Conservation (phyloP, 2,888 invertebrate genomes). For the Torymus texanus region DNA sequence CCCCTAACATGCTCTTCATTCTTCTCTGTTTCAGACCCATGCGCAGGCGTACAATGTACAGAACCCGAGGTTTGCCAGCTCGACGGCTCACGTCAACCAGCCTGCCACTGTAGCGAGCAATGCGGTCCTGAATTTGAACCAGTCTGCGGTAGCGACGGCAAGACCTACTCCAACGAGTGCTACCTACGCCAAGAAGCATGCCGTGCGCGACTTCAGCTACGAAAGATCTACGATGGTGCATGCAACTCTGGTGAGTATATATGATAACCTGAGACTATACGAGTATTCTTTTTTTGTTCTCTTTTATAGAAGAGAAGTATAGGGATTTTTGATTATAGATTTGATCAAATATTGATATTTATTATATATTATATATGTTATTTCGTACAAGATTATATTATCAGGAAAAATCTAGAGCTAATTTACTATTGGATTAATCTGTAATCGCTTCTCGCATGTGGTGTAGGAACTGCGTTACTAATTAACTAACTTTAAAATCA, state of each 20-base stretch:
- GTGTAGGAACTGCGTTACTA: no score
- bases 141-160: conserved; percentile 87
- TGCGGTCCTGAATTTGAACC: conserved; percentile 84
- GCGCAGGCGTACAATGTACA: conserved; percentile 85
- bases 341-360: no score
- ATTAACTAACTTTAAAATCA: no score
- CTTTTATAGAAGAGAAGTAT: no score
- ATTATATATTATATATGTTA: no score
- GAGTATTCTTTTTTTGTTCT: no score
- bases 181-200: conserved; percentile 87
- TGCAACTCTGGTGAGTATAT: conserved; percentile 83
- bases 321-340: no score
- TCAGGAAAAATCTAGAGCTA: no score
- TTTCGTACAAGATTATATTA: no score
- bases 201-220: conserved; percentile 82
- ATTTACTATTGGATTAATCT: no score
- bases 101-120: conserved; percentile 87
- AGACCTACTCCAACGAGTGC: conserved; percentile 89
- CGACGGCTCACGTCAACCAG: conserved; percentile 85
- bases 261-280: not conserved
- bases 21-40: conserved; percentile 83
- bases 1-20: no score
- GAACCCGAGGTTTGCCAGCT: conserved; percentile 89
- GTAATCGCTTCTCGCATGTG: no score
- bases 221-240: conserved; percentile 88